Percentiles rank a stretch among this genome's conserved stretches.
These are phyloP conservation scores for Plusia festucae DNA, from an alignment of 2,888 invertebrate genomes.

Conservation along the genomic window DNA sequence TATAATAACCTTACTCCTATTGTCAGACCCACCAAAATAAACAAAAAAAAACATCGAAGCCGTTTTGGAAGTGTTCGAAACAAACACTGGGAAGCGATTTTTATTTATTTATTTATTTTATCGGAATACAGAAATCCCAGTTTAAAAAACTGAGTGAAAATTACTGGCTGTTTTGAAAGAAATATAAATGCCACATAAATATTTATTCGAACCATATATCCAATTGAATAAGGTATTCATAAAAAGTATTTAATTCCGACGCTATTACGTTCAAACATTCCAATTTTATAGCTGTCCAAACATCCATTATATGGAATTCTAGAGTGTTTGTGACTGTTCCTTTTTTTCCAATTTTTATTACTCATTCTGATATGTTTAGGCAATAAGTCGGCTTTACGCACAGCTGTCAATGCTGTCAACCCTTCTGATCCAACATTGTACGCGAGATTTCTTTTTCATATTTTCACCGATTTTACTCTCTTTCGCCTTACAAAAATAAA, in stretches of 20 bases:
- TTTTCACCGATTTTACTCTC: slow-evolving; percentile 48
- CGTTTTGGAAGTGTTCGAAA: no score
- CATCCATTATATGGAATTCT: slow-evolving; percentile 40
- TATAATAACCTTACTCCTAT: no score
- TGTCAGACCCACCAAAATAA: no score
- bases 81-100: no score
- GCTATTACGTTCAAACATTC: slow-evolving; percentile 11
- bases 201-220: neutral
- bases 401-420: slow-evolving; percentile 71
- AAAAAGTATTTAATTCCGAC: slow-evolving; percentile 1
- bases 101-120: no score
- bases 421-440: slow-evolving; percentile 50
- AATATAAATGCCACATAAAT: slow-evolving; percentile 9
- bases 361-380: slow-evolving; percentile 65
- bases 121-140: no score
- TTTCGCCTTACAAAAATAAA: slow-evolving; percentile 39
- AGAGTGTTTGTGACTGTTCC: slow-evolving; percentile 33
- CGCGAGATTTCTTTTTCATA: slow-evolving; percentile 40
- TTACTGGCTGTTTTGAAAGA: neutral
- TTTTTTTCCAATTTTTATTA: slow-evolving; percentile 52
- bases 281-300: slow-evolving; percentile 38
- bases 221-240: slow-evolving; percentile 6
- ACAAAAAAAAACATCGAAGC: no score
- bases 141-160: neutral
- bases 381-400: slow-evolving; percentile 70